Evolutionary conservation across 2,797 vertebrate genomes (phyloP), one percentile per base, ranked within the genome.

Genomic region (Tapera naevia): DNA sequence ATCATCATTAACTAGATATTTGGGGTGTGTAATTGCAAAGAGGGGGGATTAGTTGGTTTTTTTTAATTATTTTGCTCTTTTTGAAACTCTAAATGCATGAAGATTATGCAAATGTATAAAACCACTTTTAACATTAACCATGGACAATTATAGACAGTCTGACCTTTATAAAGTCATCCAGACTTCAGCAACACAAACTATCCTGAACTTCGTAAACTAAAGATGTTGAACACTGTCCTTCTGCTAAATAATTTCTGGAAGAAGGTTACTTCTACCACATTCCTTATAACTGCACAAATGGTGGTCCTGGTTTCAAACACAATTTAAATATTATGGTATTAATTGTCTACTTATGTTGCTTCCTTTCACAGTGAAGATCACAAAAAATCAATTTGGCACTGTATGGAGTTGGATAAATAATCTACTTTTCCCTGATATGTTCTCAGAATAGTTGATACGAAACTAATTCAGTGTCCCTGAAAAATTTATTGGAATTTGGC

Each of bases 1-100:
- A 39, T 92, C 67, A 94, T n/a, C n/a, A n/a, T 93, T 89, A 74
- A 96, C 81, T 35, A 96, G 75, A 72, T 45, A 61, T 75, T 91
- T 89, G 33, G 53, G 51, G 19, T 39, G 18, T 37, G 5, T 90
- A 93, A 91, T 91, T 89, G 35, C 33, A 76, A 75, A 28, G 13
- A 30, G 12, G 5, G 15, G 19, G 46, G 33, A 76, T 86, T 90
- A 85, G 41, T 93, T 56, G 46, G 14, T 48, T 80, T 76, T 91
- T 74, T 60, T 37, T 5, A 58, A 92, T 90, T 94, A 73, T 76
- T 94, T 88, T 86, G 4, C 23, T 71, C 17, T 81, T 70, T 94
- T 90, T 94, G 50, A 95, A 92, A 79, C 13, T 10, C 28, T 87
- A 78, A 73, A 43, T 79, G 33, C 22, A 48, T 72, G 15, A 83